Evolutionary conservation across 2,113 vertebrate genomes (phyloP), one percentile per base, ranked within the genome.

Genomic region (Cyanoramphus novaezelandiae): DNA sequence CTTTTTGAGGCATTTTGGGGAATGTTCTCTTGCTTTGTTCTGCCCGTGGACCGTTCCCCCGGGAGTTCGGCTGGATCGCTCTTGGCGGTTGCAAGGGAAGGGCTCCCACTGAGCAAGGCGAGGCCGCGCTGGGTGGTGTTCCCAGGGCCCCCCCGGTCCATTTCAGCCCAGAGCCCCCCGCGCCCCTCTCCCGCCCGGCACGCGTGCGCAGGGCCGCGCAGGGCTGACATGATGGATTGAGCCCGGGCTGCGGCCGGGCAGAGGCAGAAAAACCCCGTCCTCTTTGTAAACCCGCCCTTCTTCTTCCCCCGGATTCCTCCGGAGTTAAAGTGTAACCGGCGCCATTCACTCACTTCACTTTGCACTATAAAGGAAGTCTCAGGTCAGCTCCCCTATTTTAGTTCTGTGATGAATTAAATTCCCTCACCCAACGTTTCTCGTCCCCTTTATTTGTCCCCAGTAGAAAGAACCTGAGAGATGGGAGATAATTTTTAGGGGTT

Each of bases 281-380:
- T 96, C 96, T 98, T 98, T 98, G 98, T 98, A 96, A 97, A 90
- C 87, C 92, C 88, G 97, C 96, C 97, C 96, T 97, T 94, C 98
- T 98, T 86, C 95, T 92, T 97, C 88, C 81, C 94, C 92, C 91
- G 97, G 95, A 93, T 97, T 97, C 97, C 98, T 98, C 97, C 96
- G 97, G 94, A 98, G 99, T 99, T 99, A 99, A 99, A 99, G 97
- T 99, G 97, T 99, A 99, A 99, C 99, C 98, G 97, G 95, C 78
- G 91, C 97, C 96, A 98, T 99, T 99, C 98, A 98, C 97, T 95
- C 97, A 94, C 98, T 98, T 97, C 98, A 97, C 98, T 99, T 98
- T 98, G 95, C 98, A 98, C 97, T 91, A 98, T 98, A 98, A 98
- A 98, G 97, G 97, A 98, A 89, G 97, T 97, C 86, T 68, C 96